Conservation (phyloP, 2,113 vertebrate species). For the Varanus komodoensis region DNA sequence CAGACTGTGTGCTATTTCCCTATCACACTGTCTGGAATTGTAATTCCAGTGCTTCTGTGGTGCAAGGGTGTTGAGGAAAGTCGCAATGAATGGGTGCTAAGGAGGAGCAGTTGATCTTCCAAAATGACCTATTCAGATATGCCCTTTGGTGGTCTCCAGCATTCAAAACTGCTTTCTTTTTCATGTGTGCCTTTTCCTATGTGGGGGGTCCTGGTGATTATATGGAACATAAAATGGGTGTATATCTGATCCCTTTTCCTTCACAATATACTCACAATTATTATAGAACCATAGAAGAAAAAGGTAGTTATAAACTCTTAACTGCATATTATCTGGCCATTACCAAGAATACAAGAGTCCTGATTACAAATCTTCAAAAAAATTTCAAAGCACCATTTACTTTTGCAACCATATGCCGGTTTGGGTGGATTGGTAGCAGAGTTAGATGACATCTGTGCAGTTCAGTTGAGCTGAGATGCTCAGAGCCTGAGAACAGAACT, state of each 20-base stretch:
- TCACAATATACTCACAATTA: conserved; percentile 20
- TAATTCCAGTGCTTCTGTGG: background rate
- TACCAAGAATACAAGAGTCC: conserved; percentile 23
- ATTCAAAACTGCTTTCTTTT: background rate
- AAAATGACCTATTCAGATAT: background rate
- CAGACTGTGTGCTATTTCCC: background rate
- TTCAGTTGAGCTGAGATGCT: conserved; percentile 53
- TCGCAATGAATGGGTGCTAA: background rate
- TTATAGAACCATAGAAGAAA: conserved; percentile 9
- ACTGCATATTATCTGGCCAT: conserved; percentile 58
- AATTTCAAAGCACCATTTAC: conserved; percentile 51
- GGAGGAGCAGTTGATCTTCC: background rate
- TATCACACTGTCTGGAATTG: background rate
- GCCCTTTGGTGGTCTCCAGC: background rate
- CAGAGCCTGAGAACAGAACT: conserved; percentile 48
- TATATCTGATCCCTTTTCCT: background rate
- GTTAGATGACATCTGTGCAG: conserved; percentile 49
- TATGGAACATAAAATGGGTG: conserved; percentile 14
- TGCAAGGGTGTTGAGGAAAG: background rate
- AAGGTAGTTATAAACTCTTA: conserved; percentile 46
- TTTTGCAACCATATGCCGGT: conserved; percentile 43
- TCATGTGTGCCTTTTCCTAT: background rate
- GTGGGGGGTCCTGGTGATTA: conserved; percentile 17
- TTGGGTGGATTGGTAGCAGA: conserved; percentile 53
- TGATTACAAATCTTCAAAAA: conserved; percentile 57